phyloP scores from a whole-genome alignment of 2,888 invertebrate species.

The Seira musarum region DNA sequence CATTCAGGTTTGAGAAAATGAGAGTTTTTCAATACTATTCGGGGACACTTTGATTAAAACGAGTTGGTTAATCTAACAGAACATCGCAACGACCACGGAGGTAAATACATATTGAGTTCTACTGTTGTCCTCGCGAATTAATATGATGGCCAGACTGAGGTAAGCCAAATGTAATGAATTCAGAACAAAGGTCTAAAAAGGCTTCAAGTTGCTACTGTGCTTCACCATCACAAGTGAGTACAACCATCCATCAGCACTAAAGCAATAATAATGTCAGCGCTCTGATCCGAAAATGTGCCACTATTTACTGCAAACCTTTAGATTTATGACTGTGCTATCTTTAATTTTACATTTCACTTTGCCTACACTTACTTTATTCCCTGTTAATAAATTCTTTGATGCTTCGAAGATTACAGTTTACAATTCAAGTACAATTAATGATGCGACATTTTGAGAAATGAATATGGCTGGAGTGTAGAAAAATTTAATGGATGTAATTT shows the following conservation, averaged over 20 bases:
- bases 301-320: slow-evolving; percentile 25
- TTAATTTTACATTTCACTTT: too few relatives aligned
- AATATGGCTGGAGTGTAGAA: too few relatives aligned
- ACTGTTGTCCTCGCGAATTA: slow-evolving; percentile 22
- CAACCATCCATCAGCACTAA: not conserved
- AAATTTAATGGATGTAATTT: too few relatives aligned
- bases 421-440: too few relatives aligned
- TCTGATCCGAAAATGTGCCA: too few relatives aligned
- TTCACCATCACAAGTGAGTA: not conserved
- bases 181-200: slow-evolving; percentile 37
- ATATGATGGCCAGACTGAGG: slow-evolving; percentile 38
- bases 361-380: too few relatives aligned
- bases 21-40: too few relatives aligned
- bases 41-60: too few relatives aligned
- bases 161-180: slow-evolving; percentile 37
- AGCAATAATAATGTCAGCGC: slow-evolving; percentile 3
- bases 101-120: not conserved
- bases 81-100: not conserved
- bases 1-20: too few relatives aligned
- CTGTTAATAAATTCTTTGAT: too few relatives aligned
- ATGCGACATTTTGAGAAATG: too few relatives aligned
- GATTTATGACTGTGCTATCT: slow-evolving; percentile 39
- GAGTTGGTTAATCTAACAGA: not conserved
- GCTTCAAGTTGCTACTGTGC: slow-evolving; percentile 36
- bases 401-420: too few relatives aligned